Evolutionary conservation across 2,888 invertebrate genomes (phyloP).

Genomic region (Stramonita haemastoma): DNA sequence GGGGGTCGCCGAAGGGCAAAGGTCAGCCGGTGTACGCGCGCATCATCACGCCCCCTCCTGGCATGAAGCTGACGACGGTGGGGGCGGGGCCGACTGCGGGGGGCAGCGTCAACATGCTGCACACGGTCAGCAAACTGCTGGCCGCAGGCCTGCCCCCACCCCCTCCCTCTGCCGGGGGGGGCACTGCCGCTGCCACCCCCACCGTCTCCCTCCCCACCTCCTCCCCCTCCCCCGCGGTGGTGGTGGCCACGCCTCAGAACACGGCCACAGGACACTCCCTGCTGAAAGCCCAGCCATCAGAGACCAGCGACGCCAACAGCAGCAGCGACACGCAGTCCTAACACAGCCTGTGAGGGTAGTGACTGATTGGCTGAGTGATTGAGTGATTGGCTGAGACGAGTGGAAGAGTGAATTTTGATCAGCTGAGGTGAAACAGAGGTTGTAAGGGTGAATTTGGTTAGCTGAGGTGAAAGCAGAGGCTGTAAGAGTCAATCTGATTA

Average conservation of each 20-base stretch:
- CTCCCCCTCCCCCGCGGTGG: neutral
- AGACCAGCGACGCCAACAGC: neutral
- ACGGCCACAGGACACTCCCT: constrained; percentile 18
- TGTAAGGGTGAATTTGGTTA: too few relatives aligned
- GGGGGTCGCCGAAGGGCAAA: constrained; percentile 66
- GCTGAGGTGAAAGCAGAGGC: too few relatives aligned
- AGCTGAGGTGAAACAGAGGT: too few relatives aligned
- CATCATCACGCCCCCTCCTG: constrained; percentile 71
- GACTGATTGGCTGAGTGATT: too few relatives aligned
- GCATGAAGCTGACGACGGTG: constrained; percentile 65
- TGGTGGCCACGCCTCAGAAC: constrained; percentile 30
- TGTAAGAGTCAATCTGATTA: too few relatives aligned
- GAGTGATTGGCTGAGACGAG: too few relatives aligned
- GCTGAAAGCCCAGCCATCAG: constrained; percentile 24
- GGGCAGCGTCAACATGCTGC: constrained; percentile 48
- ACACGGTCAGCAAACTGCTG: constrained; percentile 48
- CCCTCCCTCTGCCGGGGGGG: neutral
- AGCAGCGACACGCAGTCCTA: neutral
- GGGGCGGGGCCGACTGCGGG: neutral
- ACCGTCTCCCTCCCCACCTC: neutral
- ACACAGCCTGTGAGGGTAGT: neutral
- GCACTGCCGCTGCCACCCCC: neutral
- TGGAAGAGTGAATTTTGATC: neutral
- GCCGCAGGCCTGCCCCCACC: constrained; percentile 35
- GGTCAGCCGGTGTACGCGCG: constrained; percentile 73